Evolutionary conservation across 64 coral and sea anemone genomes (phyloP).

Genomic region (Trachythela sp.): DNA sequence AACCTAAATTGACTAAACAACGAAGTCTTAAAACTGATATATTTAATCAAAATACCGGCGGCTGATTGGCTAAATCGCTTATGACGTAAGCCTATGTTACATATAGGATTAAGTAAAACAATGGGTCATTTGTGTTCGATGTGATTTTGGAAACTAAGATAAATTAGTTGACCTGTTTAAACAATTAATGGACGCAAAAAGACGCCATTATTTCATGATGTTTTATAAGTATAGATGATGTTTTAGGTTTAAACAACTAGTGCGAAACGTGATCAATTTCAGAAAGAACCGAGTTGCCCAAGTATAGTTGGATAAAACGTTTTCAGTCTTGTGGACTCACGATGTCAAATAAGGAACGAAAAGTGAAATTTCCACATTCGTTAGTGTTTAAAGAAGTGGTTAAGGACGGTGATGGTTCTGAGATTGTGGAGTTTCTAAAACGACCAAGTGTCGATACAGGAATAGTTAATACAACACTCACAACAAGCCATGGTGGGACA

Average conservation of each 20-base stretch:
- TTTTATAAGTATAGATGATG: too few species aligned
- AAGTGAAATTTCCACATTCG: slow-evolving; percentile 87
- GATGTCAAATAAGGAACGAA: slow-evolving; percentile 40
- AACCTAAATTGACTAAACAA: too few species aligned
- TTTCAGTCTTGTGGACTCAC: too few species aligned
- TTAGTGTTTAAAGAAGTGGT: slow-evolving; percentile 95
- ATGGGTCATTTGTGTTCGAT: background rate
- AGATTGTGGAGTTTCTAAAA: slow-evolving; percentile 88
- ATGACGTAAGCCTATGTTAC: background rate
- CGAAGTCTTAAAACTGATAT: background rate
- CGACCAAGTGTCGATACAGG: slow-evolving; percentile 86
- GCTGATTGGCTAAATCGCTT: background rate
- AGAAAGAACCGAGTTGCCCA: background rate
- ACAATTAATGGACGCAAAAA: background rate
- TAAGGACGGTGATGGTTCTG: slow-evolving; percentile 82
- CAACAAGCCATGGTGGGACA: slow-evolving; percentile 27
- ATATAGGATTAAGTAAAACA: background rate
- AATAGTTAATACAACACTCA: slow-evolving; percentile 61
- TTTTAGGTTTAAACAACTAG: background rate
- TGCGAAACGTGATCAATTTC: background rate
- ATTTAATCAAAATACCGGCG: background rate
- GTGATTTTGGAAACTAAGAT: background rate
- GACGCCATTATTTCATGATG: background rate
- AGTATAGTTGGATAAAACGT: too few species aligned
- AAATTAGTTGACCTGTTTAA: background rate